Percentiles rank a stretch among this genome's conserved stretches.
Conservation (phyloP, 2,888 invertebrate genomes). For the Lithophane leautieri region DNA sequence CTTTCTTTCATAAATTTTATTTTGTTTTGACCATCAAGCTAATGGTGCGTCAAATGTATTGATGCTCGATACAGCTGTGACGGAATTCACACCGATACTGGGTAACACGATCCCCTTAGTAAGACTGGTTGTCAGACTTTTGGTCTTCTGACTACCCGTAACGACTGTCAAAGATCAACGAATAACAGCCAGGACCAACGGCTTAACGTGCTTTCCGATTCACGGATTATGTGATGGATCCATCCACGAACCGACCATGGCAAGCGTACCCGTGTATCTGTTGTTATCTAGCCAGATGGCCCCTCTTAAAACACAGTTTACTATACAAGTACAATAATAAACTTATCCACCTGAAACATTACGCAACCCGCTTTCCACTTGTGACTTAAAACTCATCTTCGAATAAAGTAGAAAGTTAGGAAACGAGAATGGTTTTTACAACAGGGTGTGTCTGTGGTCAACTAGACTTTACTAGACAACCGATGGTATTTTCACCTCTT, state of each 20-base stretch:
- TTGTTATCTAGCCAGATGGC: not conserved
- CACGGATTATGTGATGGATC: not conserved
- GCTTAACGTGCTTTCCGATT: not conserved
- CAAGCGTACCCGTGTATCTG: not conserved
- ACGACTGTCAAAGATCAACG: not conserved
- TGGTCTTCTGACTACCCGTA: not conserved
- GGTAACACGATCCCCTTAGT: not conserved
- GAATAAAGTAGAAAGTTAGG: constrained; percentile 79
- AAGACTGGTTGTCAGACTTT: not conserved
- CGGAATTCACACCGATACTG: not conserved
- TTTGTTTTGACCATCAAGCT: no score
- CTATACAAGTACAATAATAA: not conserved
- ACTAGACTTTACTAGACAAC: constrained; percentile 63
- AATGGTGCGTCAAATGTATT: no score
- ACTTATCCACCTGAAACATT: constrained; percentile 3
- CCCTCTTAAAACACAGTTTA: not conserved
- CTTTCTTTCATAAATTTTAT: not conserved
- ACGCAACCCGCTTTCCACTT: constrained; percentile 47
- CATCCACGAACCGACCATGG: not conserved
- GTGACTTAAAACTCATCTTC: constrained; percentile 53
- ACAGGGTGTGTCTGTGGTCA: constrained; percentile 78
- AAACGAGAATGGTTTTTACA: constrained; percentile 76
- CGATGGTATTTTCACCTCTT: constrained; percentile 72
- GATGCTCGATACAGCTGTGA: not conserved
- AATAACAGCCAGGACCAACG: not conserved